Evolutionary conservation across 92 coral and sea anemone species (phyloP).

Genomic region (Muricea muricata): DNA sequence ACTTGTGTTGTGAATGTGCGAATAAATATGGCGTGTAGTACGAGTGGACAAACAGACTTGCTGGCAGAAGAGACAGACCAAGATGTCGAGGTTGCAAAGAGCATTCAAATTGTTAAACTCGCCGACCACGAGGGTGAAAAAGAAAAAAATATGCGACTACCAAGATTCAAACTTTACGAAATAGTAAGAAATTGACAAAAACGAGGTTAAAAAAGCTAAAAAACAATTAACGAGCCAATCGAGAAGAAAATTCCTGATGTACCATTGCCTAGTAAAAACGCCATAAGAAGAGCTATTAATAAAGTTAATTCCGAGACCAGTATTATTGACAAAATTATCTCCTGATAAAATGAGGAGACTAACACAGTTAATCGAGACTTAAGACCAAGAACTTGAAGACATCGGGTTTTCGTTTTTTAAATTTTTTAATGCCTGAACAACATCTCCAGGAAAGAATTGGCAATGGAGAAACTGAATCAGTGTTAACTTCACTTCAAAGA

Average conservation of each 20-base stretch:
- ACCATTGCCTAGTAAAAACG: slow-evolving; percentile 52
- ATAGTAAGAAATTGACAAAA: slow-evolving; percentile 47
- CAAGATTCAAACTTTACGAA: slow-evolving; percentile 1
- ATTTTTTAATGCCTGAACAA: neutral
- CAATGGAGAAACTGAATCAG: slow-evolving; percentile 51
- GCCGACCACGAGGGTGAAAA: slow-evolving; percentile 1
- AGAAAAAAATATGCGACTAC: neutral
- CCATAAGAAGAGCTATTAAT: slow-evolving; percentile 47
- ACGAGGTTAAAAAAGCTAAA: slow-evolving; percentile 56
- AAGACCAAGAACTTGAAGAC: slow-evolving; percentile 56
- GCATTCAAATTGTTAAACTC: neutral
- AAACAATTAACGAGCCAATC: slow-evolving; percentile 48
- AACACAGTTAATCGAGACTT: slow-evolving; percentile 55
- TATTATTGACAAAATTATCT: slow-evolving; percentile 53
- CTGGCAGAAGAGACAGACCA: neutral
- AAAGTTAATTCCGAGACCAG: slow-evolving; percentile 50
- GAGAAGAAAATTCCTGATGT: slow-evolving; percentile 30
- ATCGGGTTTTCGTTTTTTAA: slow-evolving; percentile 12
- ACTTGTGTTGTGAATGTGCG: neutral
- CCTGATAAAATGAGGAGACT: slow-evolving; percentile 53
- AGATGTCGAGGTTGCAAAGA: neutral
- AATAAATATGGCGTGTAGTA: neutral
- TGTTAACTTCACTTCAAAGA: slow-evolving; percentile 18
- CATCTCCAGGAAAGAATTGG: slow-evolving; percentile 49
- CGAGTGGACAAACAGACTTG: neutral